These are phyloP conservation scores for Polypterus senegalus DNA, from an alignment of 2,113 vertebrate genomes.

Conservation along the genomic window DNA sequence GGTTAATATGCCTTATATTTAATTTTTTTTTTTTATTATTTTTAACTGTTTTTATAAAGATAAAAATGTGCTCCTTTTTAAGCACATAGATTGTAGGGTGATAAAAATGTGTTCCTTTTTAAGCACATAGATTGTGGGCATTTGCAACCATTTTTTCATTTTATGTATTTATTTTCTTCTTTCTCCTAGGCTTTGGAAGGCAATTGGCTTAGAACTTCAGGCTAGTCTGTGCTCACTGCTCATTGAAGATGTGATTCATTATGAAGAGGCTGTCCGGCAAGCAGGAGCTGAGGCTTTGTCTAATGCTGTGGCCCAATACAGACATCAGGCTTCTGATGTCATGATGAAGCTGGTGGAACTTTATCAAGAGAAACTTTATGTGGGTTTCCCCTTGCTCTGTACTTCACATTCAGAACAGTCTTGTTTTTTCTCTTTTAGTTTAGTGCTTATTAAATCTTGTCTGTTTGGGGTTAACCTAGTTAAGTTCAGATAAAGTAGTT, in stretches of 20 bases:
- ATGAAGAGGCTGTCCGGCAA: conserved; percentile 74
- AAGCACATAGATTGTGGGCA: too few relatives aligned
- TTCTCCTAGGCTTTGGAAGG: conserved; percentile 65
- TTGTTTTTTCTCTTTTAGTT: too few relatives aligned
- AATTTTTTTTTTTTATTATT: not conserved
- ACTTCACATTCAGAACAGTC: too few relatives aligned
- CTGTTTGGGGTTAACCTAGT: too few relatives aligned
- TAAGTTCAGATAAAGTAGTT: too few relatives aligned
- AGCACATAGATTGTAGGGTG: too few relatives aligned
- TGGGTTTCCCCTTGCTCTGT: conserved; percentile 40
- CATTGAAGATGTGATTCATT: conserved; percentile 82
- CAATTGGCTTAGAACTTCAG: conserved; percentile 73
- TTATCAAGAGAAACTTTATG: conserved; percentile 91
- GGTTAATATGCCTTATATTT: not conserved
- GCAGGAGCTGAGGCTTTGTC: conserved; percentile 84
- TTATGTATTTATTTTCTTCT: not conserved
- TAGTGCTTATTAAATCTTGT: too few relatives aligned
- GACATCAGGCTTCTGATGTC: conserved; percentile 62
- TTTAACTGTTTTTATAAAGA: not conserved
- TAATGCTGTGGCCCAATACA: conserved; percentile 71
- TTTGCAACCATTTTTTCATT: too few relatives aligned
- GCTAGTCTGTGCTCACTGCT: conserved; percentile 79
- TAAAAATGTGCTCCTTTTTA: not conserved
- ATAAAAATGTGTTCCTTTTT: not conserved
- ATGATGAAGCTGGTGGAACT: conserved; percentile 76